A percentile compares a stretch with the other conserved stretches of the same genome.
Conservation (phyloP, 1,140 invertebrate genomes). For the Acyrthosiphon pisum region DNA sequence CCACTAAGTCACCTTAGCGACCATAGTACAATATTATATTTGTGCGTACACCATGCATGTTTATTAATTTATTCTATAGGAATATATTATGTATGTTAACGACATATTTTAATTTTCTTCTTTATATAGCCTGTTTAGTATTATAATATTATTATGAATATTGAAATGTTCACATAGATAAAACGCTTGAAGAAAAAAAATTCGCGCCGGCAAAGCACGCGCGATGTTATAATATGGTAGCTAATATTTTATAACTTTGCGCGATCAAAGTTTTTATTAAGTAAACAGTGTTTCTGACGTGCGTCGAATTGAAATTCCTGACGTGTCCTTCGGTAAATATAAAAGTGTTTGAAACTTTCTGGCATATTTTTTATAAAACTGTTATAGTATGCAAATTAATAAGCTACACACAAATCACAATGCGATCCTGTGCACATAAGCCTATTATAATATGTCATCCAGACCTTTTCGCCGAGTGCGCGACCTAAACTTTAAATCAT, state of each 20-base stretch:
- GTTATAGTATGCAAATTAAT: background rate
- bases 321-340: background rate
- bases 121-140: background rate
- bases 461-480: background rate
- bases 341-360: background rate
- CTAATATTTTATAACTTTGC: background rate
- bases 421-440: background rate
- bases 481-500: background rate
- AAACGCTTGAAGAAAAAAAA: background rate
- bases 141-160: background rate
- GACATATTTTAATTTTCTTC: background rate
- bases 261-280: background rate
- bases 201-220: background rate
- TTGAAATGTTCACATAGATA: background rate
- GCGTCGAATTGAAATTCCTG: background rate
- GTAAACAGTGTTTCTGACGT: slow-evolving; percentile 20
- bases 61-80: background rate
- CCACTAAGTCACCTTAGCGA: background rate
- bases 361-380: background rate
- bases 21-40: too few species aligned
- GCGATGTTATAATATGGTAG: background rate
- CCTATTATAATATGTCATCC: background rate
- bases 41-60: background rate
- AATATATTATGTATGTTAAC: too few species aligned
- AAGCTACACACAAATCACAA: too few species aligned